Conservation (phyloP, 2,113 vertebrate genomes). For the Rhinolophus ferrumequinum region DNA sequence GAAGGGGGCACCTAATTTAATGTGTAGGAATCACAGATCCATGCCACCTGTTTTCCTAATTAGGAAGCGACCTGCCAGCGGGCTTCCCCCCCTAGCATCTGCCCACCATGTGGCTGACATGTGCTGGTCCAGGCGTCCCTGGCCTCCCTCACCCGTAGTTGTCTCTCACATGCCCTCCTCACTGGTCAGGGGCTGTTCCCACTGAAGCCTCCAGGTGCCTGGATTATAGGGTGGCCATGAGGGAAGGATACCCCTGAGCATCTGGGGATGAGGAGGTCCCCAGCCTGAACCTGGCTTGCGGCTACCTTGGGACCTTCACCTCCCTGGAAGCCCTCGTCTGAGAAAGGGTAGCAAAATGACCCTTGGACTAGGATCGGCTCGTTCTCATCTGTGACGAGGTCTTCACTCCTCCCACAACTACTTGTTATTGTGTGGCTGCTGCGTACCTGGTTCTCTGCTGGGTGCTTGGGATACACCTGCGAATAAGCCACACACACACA, state of each 20-base stretch:
- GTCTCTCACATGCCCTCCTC: background rate
- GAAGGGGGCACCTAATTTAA: background rate
- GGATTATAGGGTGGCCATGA: background rate
- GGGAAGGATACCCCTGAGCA: fast-evolving
- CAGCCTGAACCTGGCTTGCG: background rate
- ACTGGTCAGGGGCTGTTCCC: fast-evolving
- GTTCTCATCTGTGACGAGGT: background rate
- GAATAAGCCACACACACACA: no score
- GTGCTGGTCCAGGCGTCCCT: background rate
- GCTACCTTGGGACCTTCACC: background rate
- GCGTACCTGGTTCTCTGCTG: background rate
- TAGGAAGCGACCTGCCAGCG: background rate
- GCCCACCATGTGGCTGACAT: background rate
- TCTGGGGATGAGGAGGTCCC: background rate
- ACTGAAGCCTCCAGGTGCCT: background rate
- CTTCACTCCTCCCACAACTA: background rate
- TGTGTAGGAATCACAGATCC: background rate
- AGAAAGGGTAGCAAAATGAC: background rate
- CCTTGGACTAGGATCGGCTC: background rate
- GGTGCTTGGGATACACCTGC: no score
- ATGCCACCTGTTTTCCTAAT: constrained; percentile 26
- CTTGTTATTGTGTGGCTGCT: fast-evolving
- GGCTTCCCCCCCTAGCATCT: background rate
- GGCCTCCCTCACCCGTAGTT: background rate
- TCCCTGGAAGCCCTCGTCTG: background rate